Percentiles rank a stretch among this genome's conserved stretches.
These are phyloP conservation scores for Brachynemurus nebulosus DNA, from an alignment of 2,888 invertebrate species.

Conservation along the genomic window DNA sequence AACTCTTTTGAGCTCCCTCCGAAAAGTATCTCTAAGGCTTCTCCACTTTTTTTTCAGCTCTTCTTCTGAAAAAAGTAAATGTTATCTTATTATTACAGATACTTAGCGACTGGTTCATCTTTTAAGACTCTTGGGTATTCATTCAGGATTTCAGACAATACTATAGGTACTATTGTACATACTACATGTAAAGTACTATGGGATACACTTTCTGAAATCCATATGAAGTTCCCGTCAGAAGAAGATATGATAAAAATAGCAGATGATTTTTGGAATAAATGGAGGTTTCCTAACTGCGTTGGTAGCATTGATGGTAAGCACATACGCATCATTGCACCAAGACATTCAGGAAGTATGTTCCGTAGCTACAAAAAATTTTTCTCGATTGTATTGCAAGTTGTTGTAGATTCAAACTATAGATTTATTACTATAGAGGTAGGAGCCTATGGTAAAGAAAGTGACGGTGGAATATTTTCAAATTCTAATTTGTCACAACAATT, in stretches of 20 bases:
- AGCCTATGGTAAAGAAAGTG: slow-evolving; percentile 18
- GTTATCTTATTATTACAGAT: too few relatives aligned
- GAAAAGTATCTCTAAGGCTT: too few relatives aligned
- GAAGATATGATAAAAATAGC: slow-evolving; percentile 14
- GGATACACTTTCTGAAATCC: too few relatives aligned
- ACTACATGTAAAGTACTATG: too few relatives aligned
- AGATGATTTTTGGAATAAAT: slow-evolving; percentile 14
- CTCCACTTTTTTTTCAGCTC: too few relatives aligned
- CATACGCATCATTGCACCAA: slow-evolving; percentile 11
- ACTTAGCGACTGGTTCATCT: too few relatives aligned
- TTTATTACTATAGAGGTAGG: slow-evolving; percentile 19
- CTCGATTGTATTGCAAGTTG: slow-evolving; percentile 16
- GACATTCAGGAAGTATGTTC: slow-evolving; percentile 15
- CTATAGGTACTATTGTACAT: too few relatives aligned
- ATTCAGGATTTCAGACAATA: too few relatives aligned
- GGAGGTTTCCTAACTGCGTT: slow-evolving; percentile 19
- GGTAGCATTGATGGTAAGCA: slow-evolving; percentile 17
- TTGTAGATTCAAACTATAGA: slow-evolving; percentile 17
- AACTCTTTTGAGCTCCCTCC: too few relatives aligned
- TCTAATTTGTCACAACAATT: slow-evolving; percentile 17
- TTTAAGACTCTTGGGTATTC: too few relatives aligned
- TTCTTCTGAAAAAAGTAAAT: too few relatives aligned
- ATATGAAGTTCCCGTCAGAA: slow-evolving; percentile 18
- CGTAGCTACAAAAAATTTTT: slow-evolving; percentile 11
- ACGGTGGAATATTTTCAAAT: slow-evolving; percentile 18